A percentile compares a stretch with the other conserved stretches of the same genome.
These are phyloP conservation scores for Raja brachyura DNA, from an alignment of 2,113 vertebrate genomes.

Conservation along the genomic window DNA sequence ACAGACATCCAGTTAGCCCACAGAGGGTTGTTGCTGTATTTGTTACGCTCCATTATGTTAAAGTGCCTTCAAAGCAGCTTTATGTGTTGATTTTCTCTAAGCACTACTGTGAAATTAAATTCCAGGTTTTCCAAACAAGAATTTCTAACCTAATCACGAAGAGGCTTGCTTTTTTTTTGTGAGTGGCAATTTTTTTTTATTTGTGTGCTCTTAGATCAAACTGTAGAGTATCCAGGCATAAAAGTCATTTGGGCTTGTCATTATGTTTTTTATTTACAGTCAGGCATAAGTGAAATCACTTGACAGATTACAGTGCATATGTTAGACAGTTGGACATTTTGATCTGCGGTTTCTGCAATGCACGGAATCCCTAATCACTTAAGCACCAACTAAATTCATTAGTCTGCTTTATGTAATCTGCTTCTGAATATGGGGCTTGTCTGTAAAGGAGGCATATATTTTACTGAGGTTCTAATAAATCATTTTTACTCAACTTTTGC, in stretches of 20 bases:
- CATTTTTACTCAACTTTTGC: conserved; percentile 38
- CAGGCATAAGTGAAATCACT: not conserved
- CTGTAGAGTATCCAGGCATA: conserved; percentile 40
- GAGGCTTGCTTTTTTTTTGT: conserved; percentile 66
- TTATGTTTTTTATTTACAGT: conserved; percentile 40
- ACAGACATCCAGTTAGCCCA: conserved; percentile 44
- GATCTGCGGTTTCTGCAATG: conserved; percentile 12
- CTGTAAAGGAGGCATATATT: not conserved
- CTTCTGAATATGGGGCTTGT: conserved; percentile 29
- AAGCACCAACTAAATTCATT: conserved; percentile 18
- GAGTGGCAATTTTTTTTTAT: conserved; percentile 56
- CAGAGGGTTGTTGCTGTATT: conserved; percentile 45
- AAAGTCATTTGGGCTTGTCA: conserved; percentile 37
- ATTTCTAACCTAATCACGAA: conserved; percentile 56
- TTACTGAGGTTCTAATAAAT: conserved; percentile 18
- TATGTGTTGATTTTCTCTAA: conserved; percentile 66
- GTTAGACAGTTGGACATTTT: conserved; percentile 2
- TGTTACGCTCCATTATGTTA: conserved; percentile 45
- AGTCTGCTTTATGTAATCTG: not conserved
- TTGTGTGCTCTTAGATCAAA: conserved; percentile 49
- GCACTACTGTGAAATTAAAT: conserved; percentile 71
- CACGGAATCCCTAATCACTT: conserved; percentile 12
- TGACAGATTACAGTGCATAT: conserved; percentile 33
- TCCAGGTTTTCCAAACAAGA: conserved; percentile 70
- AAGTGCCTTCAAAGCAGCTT: conserved; percentile 61